Conservation (phyloP, 2,888 invertebrate genomes). For the Hedychridium roseum region DNA sequence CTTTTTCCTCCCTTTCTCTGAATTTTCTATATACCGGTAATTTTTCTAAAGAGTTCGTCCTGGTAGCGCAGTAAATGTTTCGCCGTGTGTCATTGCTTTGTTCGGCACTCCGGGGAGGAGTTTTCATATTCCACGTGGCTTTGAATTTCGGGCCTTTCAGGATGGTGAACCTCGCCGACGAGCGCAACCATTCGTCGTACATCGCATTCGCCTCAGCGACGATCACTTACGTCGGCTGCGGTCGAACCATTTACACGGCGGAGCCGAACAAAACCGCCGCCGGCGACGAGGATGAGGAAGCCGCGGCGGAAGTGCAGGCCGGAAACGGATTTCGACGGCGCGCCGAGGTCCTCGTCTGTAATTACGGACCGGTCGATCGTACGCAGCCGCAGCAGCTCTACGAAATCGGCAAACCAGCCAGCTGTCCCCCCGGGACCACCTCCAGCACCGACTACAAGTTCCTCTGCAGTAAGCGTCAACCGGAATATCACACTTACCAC, state of each 20-base stretch:
- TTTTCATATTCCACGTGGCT: no score
- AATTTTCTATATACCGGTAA: no score
- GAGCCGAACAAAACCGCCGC: constrained; percentile 23
- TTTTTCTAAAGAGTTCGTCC: no score
- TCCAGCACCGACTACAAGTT: constrained; percentile 13
- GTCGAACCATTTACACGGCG: constrained; percentile 44
- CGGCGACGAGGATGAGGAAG: constrained; percentile 11
- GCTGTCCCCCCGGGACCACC: constrained; percentile 28
- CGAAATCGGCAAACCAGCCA: constrained; percentile 43
- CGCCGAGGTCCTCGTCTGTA: constrained; percentile 55
- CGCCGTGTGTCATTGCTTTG: no score
- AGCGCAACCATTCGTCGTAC: constrained; percentile 38
- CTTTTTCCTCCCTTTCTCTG: constrained; percentile 1
- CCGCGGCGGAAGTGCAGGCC: constrained; percentile 13
- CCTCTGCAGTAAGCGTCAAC: constrained; percentile 11
- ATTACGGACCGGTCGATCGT: constrained; percentile 58
- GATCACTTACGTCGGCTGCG: constrained; percentile 49
- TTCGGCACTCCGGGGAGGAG: no score
- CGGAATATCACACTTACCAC: no score
- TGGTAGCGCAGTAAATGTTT: no score
- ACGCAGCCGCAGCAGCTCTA: constrained; percentile 44
- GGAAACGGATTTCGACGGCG: constrained; percentile 28
- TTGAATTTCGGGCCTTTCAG: constrained; percentile 37
- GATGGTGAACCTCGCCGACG: constrained; percentile 36
- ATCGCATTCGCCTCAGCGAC: constrained; percentile 43